Evolutionary conservation across 2,113 vertebrate genomes (phyloP).

Genomic region (Sapayoa aenigma): DNA sequence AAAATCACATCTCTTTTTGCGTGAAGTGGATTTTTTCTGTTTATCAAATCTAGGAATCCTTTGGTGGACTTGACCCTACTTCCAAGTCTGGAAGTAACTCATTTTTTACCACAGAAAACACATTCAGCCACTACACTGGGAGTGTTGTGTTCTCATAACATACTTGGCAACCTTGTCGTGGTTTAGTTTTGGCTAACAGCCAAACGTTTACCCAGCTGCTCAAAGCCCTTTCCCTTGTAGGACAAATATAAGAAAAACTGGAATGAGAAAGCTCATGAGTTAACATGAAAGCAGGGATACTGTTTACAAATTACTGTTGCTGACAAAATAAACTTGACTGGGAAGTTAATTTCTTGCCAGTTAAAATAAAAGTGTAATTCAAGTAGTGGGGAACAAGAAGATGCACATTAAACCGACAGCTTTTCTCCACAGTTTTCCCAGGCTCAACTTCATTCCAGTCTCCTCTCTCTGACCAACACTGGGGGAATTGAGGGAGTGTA

Average conservation of each 20-base stretch:
- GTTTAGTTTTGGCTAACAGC: background rate
- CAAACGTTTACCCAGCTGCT: background rate
- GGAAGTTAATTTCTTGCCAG: background rate
- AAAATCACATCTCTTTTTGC: background rate
- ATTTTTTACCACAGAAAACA: background rate
- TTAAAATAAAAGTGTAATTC: background rate
- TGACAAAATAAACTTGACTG: background rate
- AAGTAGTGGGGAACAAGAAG: background rate
- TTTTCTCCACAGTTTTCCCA: background rate
- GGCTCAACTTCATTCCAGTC: background rate
- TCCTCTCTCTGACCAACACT: background rate
- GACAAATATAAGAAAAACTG: background rate
- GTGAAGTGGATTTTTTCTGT: background rate
- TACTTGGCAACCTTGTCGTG: background rate
- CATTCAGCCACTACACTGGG: background rate
- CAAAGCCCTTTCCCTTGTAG: background rate
- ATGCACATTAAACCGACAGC: rapidly evolving
- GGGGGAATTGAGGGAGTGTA: rapidly evolving
- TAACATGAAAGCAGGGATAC: background rate
- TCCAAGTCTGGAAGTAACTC: background rate
- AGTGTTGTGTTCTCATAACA: background rate
- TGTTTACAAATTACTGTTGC: background rate
- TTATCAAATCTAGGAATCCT: background rate
- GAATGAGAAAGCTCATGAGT: background rate
- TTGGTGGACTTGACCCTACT: background rate